Evolutionary conservation across 1,140 invertebrate species (phyloP).

Genomic region (Telenomus remus): DNA sequence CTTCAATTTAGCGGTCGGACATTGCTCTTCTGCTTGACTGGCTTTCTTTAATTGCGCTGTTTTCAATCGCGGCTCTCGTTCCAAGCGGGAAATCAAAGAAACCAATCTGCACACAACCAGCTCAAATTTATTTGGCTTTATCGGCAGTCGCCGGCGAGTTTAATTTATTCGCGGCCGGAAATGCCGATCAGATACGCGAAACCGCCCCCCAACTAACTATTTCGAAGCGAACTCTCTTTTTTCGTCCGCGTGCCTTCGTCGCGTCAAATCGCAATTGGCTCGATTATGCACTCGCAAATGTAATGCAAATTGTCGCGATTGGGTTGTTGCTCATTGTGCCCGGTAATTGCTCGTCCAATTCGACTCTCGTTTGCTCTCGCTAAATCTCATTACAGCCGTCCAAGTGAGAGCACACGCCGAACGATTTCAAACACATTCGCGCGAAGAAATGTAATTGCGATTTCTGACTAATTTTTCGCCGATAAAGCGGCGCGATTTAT

Average conservation of each 20-base stretch:
- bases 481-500: slow-evolving; percentile 4
- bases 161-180: slow-evolving; percentile 45
- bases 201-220: no score
- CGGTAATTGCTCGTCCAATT: slow-evolving; percentile 17
- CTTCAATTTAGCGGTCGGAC: slow-evolving; percentile 54
- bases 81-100: slow-evolving; percentile 54
- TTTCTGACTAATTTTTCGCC: slow-evolving; percentile 18
- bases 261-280: slow-evolving; percentile 29
- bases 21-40: slow-evolving; percentile 50
- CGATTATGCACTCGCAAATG: slow-evolving; percentile 27
- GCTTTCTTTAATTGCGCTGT: slow-evolving; percentile 57
- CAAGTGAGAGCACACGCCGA: neutral
- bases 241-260: slow-evolving; percentile 9
- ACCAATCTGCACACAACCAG: slow-evolving; percentile 48
- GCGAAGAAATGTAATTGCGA: slow-evolving; percentile 28
- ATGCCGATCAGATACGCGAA: slow-evolving; percentile 17
- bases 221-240: slow-evolving; percentile 5
- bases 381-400: slow-evolving; percentile 7
- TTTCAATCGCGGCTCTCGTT: slow-evolving; percentile 37
- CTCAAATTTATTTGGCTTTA: slow-evolving; percentile 49
- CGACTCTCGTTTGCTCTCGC: neutral
- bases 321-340: slow-evolving; percentile 20
- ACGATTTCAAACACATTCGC: slow-evolving; percentile 1
- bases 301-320: slow-evolving; percentile 35
- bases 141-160: slow-evolving; percentile 21